Conservation (phyloP, 2,797 vertebrate genomes). For the Podargus strigoides region DNA sequence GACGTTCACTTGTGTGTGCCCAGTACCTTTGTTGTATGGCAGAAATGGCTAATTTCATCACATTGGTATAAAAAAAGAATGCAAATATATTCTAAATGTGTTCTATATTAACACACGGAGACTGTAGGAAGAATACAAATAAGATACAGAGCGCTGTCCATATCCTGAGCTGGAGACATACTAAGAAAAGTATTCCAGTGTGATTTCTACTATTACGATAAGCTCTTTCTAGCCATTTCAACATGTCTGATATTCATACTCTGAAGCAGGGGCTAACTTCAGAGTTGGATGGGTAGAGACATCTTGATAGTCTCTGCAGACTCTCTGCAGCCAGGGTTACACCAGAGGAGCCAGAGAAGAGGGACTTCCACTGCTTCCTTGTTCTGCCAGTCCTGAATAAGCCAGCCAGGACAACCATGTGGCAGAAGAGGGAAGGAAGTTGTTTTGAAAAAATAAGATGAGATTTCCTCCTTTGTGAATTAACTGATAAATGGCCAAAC, state of each 20-base stretch:
- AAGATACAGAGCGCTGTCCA: neutral
- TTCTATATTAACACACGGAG: neutral
- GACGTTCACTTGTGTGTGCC: fast-evolving
- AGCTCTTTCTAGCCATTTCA: neutral
- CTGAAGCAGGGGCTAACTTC: neutral
- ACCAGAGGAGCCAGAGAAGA: neutral
- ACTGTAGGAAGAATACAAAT: neutral
- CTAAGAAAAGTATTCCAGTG: neutral
- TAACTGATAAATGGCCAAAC: neutral
- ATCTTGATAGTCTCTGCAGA: neutral
- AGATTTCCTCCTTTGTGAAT: neutral
- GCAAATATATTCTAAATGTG: neutral
- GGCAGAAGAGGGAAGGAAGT: neutral
- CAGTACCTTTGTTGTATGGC: neutral
- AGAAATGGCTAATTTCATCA: neutral
- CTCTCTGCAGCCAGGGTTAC: neutral
- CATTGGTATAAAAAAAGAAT: neutral
- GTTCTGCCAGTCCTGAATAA: neutral
- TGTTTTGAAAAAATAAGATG: neutral
- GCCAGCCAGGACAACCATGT: neutral
- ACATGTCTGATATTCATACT: fast-evolving
- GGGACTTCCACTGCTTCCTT: neutral
- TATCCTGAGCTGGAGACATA: neutral
- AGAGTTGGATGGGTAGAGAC: no score
- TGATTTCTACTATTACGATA: neutral